phyloP scores from a whole-genome alignment of 2,888 invertebrate genomes.

The Drosophila nigritarsus region DNA sequence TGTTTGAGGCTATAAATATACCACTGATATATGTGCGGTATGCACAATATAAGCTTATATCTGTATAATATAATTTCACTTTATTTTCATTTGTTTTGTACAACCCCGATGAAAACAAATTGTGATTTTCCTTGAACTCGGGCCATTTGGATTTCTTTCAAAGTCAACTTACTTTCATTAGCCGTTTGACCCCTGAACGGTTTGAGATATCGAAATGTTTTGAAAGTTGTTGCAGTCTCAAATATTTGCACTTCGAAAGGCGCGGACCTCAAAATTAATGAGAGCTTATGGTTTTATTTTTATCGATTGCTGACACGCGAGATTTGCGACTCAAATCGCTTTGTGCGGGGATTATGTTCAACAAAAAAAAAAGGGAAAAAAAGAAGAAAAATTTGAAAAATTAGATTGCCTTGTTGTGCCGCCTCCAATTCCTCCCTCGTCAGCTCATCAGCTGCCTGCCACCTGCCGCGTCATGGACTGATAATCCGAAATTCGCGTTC shows the following conservation, averaged over 20 bases:
- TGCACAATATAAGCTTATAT: background rate
- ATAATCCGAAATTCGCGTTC: conserved; percentile 47
- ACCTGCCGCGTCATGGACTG: conserved; percentile 48
- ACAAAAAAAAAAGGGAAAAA: background rate
- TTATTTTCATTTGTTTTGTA: conserved; percentile 8
- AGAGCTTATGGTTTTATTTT: conserved; percentile 16
- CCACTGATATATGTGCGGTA: conserved; percentile 5
- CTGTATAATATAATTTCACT: conserved; percentile 15
- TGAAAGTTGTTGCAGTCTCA: background rate
- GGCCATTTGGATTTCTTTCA: background rate
- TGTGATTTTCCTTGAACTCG: conserved; percentile 14
- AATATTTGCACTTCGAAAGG: background rate
- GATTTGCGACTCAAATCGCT: conserved; percentile 34
- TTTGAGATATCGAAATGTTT: background rate
- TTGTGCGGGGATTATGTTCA: conserved; percentile 28
- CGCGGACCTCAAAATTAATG: conserved; percentile 17
- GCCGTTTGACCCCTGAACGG: background rate
- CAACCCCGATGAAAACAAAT: background rate
- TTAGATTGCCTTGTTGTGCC: conserved; percentile 5
- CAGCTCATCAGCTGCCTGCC: conserved; percentile 5
- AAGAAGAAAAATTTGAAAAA: conserved; percentile 13
- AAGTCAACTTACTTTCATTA: background rate
- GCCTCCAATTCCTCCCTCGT: background rate
- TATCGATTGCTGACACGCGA: conserved; percentile 44
- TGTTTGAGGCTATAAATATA: conserved; percentile 19